Conservation (phyloP, 2,888 invertebrate genomes). For the Brachylomia viminalis region DNA sequence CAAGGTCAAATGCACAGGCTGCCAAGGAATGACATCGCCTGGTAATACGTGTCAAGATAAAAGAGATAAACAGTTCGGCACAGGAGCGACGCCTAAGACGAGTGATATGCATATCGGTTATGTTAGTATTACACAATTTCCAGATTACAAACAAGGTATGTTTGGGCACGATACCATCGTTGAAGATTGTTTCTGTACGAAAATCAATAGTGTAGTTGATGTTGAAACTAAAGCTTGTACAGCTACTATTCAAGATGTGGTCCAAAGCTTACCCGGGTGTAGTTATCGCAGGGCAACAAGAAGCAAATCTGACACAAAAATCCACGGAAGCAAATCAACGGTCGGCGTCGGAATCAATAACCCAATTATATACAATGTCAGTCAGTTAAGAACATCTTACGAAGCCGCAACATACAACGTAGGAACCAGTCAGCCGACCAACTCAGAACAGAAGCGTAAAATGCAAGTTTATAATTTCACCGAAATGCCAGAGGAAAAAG, state of each 20-base stretch:
- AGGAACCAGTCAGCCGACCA: background rate
- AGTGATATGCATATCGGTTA: slow-evolving; percentile 77
- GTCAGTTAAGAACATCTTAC: background rate
- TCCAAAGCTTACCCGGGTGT: slow-evolving; percentile 59
- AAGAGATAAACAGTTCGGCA: slow-evolving; percentile 73
- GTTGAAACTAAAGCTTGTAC: slow-evolving; percentile 30
- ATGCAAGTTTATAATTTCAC: slow-evolving; percentile 74
- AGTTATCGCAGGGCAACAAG: slow-evolving; percentile 63
- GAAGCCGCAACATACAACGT: background rate
- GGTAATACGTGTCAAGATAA: slow-evolving; percentile 83
- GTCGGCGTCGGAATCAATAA: slow-evolving; percentile 60
- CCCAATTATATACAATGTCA: slow-evolving; percentile 44
- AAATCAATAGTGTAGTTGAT: slow-evolving; percentile 56
- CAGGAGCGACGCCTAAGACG: slow-evolving; percentile 68
- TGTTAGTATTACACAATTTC: slow-evolving; percentile 74
- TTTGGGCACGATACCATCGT: slow-evolving; percentile 75
- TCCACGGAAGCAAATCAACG: slow-evolving; percentile 58
- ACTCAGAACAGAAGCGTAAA: slow-evolving; percentile 30
- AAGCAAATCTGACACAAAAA: slow-evolving; percentile 58
- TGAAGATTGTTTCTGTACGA: slow-evolving; percentile 69
- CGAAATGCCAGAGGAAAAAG: slow-evolving; percentile 79
- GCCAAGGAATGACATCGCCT: slow-evolving; percentile 75
- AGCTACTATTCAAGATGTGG: slow-evolving; percentile 42
- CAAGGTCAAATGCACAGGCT: slow-evolving; percentile 75
- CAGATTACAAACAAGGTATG: slow-evolving; percentile 72